phyloP scores from a whole-genome alignment of 2,113 vertebrate species.

The Lophius piscatorius region DNA sequence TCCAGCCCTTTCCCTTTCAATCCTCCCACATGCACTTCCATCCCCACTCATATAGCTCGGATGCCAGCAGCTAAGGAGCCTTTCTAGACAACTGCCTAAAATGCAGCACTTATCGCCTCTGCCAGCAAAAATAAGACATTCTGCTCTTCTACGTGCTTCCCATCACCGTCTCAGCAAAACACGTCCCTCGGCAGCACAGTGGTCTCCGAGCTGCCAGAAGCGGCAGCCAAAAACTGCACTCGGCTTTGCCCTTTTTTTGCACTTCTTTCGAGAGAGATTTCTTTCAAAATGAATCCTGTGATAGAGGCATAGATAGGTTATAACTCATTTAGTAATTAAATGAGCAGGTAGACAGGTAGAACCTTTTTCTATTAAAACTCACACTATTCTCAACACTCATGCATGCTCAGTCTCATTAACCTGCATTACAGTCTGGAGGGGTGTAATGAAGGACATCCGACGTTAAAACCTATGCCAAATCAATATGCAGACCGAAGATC shows the following conservation, averaged over 20 bases:
- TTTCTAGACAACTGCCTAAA: conserved; percentile 76
- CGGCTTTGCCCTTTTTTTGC: conserved; percentile 17
- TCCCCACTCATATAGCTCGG: conserved; percentile 37
- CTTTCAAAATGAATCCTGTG: no score
- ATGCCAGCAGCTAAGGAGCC: conserved; percentile 76
- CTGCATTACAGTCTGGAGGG: no score
- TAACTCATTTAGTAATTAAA: no score
- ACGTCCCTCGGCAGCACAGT: conserved; percentile 61
- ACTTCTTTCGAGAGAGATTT: conserved; percentile 36
- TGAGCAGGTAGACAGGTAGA: no score
- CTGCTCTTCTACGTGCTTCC: conserved; percentile 38
- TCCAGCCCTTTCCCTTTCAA: conserved; percentile 2
- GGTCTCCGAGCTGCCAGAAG: conserved; percentile 59
- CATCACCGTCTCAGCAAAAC: conserved; percentile 43
- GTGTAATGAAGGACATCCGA: no score
- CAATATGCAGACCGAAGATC: no score
- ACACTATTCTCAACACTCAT: no score
- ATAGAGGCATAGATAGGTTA: no score
- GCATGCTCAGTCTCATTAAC: no score
- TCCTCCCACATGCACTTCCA: conserved; percentile 53
- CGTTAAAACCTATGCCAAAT: no score
- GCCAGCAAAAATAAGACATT: conserved; percentile 83
- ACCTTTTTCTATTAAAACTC: no score
- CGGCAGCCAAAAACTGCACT: conserved; percentile 78
- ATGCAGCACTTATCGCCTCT: conserved; percentile 70